Conservation (phyloP, 2,113 vertebrate species). For the Perca fluviatilis region DNA sequence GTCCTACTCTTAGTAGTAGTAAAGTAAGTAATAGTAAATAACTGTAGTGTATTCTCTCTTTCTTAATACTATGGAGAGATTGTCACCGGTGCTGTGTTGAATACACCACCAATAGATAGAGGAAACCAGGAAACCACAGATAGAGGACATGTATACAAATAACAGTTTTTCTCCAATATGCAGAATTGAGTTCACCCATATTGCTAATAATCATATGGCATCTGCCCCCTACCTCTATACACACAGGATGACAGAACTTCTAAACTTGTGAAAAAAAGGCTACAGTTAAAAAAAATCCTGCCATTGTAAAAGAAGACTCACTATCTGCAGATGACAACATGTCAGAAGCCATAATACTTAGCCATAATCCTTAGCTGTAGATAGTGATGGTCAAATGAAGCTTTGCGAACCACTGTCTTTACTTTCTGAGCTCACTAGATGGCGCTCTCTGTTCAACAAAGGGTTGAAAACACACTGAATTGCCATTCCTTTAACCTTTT, state of each 20-base stretch:
- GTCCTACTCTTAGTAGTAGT: neutral
- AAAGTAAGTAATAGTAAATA: neutral
- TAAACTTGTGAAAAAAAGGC: too few species aligned
- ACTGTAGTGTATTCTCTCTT: neutral
- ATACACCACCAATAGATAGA: neutral
- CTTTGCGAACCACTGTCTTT: too few species aligned
- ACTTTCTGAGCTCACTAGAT: too few species aligned
- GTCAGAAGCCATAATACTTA: neutral
- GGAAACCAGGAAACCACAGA: neutral
- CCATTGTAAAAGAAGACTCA: neutral
- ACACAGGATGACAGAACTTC: neutral
- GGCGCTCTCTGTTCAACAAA: too few species aligned
- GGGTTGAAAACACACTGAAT: too few species aligned
- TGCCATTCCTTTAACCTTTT: too few species aligned
- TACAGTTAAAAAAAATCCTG: neutral
- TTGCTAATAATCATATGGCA: neutral
- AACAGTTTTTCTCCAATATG: neutral
- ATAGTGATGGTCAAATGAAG: too few species aligned
- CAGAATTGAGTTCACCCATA: neutral
- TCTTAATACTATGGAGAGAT: neutral
- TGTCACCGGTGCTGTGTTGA: neutral
- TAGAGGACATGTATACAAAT: neutral
- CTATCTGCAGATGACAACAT: neutral
- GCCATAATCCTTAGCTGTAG: neutral
- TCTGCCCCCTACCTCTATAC: neutral